Evolutionary conservation across 1,140 invertebrate species (phyloP), one percentile per base, ranked within the genome.

Genomic region (Marisa cornuarietis): DNA sequence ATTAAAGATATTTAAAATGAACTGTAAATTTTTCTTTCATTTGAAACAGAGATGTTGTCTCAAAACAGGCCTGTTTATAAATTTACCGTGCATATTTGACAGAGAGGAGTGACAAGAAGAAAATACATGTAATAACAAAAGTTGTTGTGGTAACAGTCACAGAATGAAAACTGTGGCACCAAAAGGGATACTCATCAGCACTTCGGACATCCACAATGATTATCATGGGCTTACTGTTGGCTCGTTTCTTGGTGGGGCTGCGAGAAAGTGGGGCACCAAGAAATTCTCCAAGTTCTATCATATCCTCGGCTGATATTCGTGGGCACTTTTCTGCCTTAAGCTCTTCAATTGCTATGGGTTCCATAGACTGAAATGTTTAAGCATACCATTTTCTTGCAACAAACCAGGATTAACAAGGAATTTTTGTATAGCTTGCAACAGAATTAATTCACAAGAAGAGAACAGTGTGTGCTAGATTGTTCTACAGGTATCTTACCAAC

Each of bases 261-360:
- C 80, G 83, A 26, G 85, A 82, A 13, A 71, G 68, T 6, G 82
- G 81, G 24, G 91, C 86, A 24, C 88, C 90, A 58, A 84, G 85
- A 24, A 91, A 81, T 76, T 89, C 90, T n/a, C 87, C 85, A 68
- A 98, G 88, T 65, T 95, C 92, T 71, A 96, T 92, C 84, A 98
- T 93, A 91, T 98, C 96, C 75, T 95, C 94, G 20, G 95, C 94
- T 84, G 95, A 97, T 78, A 98, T 96, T 69, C 96, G 93, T 1
- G 96, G 94, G 88, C 94, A 94, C 82, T 94, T 93, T 91, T 96
- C 95, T 6, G 90, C 86, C 85, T 95, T 94, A 76, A 96, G 88
- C 52, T 94, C 93, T 61, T 93, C 92, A 81, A 96, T 87, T 18
- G 93, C 90, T 71, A 96, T 92, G 54, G 94, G 94, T 80, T 93